Evolutionary conservation across 30 jellyfish, hydroid and myxozoan genomes (phyloP).

Genomic region (Phacellophora camtschatica): DNA sequence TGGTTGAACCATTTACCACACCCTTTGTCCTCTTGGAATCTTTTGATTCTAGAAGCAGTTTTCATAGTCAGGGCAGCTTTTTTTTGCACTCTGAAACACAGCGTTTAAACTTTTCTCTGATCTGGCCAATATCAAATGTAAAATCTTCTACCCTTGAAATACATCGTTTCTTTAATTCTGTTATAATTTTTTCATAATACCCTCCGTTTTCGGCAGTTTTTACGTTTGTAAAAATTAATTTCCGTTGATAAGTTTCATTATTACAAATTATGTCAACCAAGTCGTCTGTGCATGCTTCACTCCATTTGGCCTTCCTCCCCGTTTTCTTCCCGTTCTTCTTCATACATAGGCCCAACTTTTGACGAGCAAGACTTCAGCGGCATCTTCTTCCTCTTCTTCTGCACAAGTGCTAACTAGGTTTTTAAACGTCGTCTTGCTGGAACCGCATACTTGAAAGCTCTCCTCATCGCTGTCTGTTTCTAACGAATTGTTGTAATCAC

Average conservation of each 20-base stretch:
- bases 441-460: background rate
- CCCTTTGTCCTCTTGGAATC: slow-evolving; percentile 23
- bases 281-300: slow-evolving; percentile 17
- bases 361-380: slow-evolving; percentile 21
- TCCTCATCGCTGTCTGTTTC: background rate
- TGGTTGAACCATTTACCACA: slow-evolving; percentile 28
- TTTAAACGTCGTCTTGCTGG: background rate
- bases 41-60: slow-evolving; percentile 21
- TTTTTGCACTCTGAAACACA: slow-evolving; percentile 12
- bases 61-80: slow-evolving; percentile 22
- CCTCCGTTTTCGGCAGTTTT: background rate
- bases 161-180: background rate
- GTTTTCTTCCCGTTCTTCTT: slow-evolving; percentile 14
- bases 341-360: slow-evolving; percentile 29
- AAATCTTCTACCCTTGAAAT: background rate
- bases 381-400: slow-evolving; percentile 1
- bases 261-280: slow-evolving; percentile 18
- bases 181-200: background rate
- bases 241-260: slow-evolving; percentile 3
- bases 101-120: slow-evolving; percentile 16
- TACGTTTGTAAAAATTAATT: slow-evolving; percentile 22
- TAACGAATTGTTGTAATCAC: background rate
- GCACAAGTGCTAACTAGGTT: background rate
- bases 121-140: slow-evolving; percentile 4
- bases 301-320: slow-evolving; percentile 47